Conservation (phyloP, 2,888 invertebrate species). For the Netelia fuscicornis region DNA sequence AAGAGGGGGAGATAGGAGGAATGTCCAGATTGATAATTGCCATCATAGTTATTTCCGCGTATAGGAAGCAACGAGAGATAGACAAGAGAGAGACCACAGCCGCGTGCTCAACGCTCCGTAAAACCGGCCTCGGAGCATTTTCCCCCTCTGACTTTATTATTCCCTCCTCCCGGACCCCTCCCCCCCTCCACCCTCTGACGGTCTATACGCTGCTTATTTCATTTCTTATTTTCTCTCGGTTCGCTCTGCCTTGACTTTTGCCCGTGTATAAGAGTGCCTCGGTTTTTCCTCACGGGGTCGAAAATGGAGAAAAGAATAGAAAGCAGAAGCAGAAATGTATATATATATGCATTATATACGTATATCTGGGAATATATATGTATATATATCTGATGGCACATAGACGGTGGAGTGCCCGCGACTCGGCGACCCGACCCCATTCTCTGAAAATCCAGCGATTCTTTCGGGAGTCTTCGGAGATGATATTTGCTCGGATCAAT, state of each 20-base stretch:
- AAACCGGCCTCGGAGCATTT: constrained; percentile 63
- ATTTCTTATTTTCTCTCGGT: constrained; percentile 62
- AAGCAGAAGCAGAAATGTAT: constrained; percentile 30
- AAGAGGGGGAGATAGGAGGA: constrained; percentile 18
- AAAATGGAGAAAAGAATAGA: constrained; percentile 53
- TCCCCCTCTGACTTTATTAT: constrained; percentile 60
- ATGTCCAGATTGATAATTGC: constrained; percentile 66
- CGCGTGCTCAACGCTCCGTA: constrained; percentile 37
- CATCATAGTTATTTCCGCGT: constrained; percentile 62
- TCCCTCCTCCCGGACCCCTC: constrained; percentile 35
- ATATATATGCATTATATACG: constrained; percentile 26
- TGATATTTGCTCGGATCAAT: constrained; percentile 85
- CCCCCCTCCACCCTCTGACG: constrained; percentile 31
- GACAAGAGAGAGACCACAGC: constrained; percentile 16
- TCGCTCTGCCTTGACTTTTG: constrained; percentile 67
- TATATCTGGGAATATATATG: constrained; percentile 43
- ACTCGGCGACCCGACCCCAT: constrained; percentile 74
- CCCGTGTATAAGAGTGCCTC: constrained; percentile 40
- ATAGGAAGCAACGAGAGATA: constrained; percentile 43
- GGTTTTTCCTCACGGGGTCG: constrained; percentile 51
- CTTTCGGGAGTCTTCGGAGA: constrained; percentile 84
- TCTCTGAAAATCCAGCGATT: constrained; percentile 82
- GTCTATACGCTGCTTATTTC: constrained; percentile 51
- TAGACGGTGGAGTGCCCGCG: constrained; percentile 57
- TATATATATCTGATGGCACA: constrained; percentile 42